phyloP scores from a whole-genome alignment of 2,113 vertebrate genomes.

The Toxotes jaculatrix region DNA sequence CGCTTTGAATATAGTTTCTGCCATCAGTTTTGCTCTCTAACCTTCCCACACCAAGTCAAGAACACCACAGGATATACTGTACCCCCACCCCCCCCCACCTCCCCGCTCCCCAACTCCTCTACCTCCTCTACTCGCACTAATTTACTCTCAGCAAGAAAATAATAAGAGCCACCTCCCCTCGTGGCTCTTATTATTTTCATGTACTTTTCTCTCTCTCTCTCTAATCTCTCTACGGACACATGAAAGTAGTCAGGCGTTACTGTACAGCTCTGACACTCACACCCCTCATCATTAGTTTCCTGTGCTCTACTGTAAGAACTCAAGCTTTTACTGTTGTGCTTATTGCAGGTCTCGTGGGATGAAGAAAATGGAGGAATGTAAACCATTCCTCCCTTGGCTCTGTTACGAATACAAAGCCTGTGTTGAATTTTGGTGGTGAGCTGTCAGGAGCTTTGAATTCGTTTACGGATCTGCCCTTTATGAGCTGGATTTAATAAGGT shows the following conservation, averaged over 20 bases:
- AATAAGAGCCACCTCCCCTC: neutral
- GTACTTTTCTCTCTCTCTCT: slow-evolving; percentile 13
- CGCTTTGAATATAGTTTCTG: neutral
- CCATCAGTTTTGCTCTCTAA: slow-evolving; percentile 6
- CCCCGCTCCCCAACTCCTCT: neutral
- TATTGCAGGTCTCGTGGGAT: slow-evolving; percentile 13
- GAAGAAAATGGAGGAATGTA: slow-evolving; percentile 26
- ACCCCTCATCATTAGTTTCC: slow-evolving; percentile 28
- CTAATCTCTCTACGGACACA: slow-evolving; percentile 35
- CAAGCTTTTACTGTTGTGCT: slow-evolving; percentile 16
- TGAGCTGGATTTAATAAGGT: slow-evolving; percentile 20
- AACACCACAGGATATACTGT: neutral
- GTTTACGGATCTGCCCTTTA: slow-evolving; percentile 22
- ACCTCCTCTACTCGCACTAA: neutral
- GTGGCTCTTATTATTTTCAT: slow-evolving; percentile 27
- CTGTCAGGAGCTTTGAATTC: slow-evolving; percentile 26
- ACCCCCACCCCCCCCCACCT: no score
- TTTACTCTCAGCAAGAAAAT: slow-evolving; percentile 19
- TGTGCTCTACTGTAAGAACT: slow-evolving; percentile 25
- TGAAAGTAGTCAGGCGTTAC: slow-evolving; percentile 40
- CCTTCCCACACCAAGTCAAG: slow-evolving; percentile 38
- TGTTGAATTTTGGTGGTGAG: slow-evolving; percentile 26
- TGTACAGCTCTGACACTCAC: slow-evolving; percentile 28
- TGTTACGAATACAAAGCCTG: slow-evolving; percentile 33
- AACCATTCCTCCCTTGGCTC: slow-evolving; percentile 25